These are phyloP conservation scores for Pseudonaja textilis DNA, from an alignment of 2,113 vertebrate species.

Conservation along the genomic window DNA sequence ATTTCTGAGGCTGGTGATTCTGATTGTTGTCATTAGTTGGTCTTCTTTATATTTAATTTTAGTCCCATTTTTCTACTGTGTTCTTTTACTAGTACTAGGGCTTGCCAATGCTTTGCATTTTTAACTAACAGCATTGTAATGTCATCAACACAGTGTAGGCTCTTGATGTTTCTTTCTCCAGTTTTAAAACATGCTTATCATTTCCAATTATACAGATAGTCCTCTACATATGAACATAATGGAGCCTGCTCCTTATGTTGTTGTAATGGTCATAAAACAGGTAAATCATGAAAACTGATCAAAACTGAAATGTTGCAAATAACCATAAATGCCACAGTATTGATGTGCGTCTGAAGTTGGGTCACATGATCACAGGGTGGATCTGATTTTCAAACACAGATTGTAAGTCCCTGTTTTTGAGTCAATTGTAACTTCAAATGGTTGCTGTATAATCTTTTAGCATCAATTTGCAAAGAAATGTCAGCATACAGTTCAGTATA, in stretches of 20 bases:
- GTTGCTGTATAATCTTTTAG: not conserved
- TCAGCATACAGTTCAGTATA: not conserved
- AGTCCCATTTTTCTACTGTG: not conserved
- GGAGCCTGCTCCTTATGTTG: not conserved
- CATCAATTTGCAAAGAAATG: not conserved
- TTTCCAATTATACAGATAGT: not conserved
- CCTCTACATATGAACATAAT: not conserved
- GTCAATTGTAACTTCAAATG: not conserved
- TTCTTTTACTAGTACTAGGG: not conserved
- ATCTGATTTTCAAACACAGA: not conserved
- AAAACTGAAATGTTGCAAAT: not conserved
- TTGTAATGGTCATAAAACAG: not conserved
- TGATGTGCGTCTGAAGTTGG: not conserved
- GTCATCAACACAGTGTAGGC: not conserved
- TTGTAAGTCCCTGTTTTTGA: not conserved
- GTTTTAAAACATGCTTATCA: not conserved
- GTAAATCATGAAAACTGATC: not conserved
- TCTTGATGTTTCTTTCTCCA: not conserved
- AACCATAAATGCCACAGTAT: not conserved
- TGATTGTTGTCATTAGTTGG: not conserved
- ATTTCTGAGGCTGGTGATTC: not conserved
- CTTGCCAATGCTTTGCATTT: not conserved
- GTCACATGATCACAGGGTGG: not conserved
- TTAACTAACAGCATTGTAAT: not conserved
- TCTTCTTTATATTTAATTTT: not conserved